Base-by-base conservation (phyloP, 1,140 invertebrate genomes). In the Potamilus streckersoni region DNA sequence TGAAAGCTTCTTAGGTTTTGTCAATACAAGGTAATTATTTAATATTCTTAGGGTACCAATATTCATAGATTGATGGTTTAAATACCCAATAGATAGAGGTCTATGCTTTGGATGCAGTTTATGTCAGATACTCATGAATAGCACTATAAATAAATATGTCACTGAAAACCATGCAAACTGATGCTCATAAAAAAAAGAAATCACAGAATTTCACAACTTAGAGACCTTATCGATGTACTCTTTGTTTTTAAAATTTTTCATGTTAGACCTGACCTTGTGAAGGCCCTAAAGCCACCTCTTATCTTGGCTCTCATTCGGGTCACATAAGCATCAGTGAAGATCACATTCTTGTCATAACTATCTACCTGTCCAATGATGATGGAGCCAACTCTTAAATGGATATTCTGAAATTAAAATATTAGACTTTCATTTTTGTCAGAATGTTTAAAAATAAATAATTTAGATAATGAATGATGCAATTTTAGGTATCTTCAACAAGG, bases 291-390 rank as follows among this genome's bases (percentile, higher is more conserved):
- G 20, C 95, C 94, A 56, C 97, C 97, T 75, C 94, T 91, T 69
- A 99, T 94, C 88, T 95, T 94, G 20, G 95, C 94, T 89, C 93
- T 95, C 88, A 95, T 95, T 83, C 94, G 93, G 57, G 93, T 92
- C 72, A 99, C 93, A 91, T 95, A 98, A 19, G 93, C 93, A 86
- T 97, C 94, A 2, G 97, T 99, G 85, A 96, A 98, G 86, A 98
- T 94, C 31, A 96, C 91, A 81, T 93, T 93, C 3, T 92, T 92
- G 90, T 98, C 95, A 79, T 93, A 93, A 23, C 92, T 90, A 91
- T 98, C 97, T 87, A 96, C 94, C 82, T 94, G 93, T 8, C 95
- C 96, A 88, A 94, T 91, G 81, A 98, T 95, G 15, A 94, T 92
- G 88, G 93, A 95, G 6, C 95, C 95, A 75, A 95, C 91, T 88